These are phyloP conservation scores for Sander lucioperca DNA, from an alignment of 2,113 vertebrate genomes.

Conservation along the genomic window DNA sequence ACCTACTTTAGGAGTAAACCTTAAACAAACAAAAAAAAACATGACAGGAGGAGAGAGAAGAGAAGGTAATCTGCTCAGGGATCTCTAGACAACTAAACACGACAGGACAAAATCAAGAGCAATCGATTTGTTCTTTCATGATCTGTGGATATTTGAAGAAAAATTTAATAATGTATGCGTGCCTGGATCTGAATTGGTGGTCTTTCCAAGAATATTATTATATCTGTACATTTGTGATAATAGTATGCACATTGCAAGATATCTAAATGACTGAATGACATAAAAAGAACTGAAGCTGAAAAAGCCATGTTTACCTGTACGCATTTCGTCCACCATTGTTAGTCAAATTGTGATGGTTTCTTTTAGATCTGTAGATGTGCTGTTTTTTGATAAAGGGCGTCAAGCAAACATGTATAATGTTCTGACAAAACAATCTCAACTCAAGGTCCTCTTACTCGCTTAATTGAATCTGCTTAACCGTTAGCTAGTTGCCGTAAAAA, in stretches of 20 bases:
- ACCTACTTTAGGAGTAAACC: neutral
- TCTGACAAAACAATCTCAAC: neutral
- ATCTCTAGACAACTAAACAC: conserved; percentile 35
- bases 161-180: neutral
- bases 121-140: conserved; percentile 9
- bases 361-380: conserved; percentile 6
- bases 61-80: conserved; percentile 39
- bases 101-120: conserved; percentile 26
- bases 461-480: too few species aligned
- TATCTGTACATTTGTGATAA: neutral
- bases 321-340: neutral
- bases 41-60: conserved; percentile 47
- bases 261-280: conserved; percentile 18
- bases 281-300: neutral
- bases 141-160: neutral
- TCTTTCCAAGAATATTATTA: neutral
- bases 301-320: neutral
- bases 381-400: conserved; percentile 30
- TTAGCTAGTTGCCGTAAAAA: too few species aligned
- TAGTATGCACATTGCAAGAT: neutral
- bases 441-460: neutral
- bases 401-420: neutral
- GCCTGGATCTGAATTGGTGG: neutral
- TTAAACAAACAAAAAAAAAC: neutral
- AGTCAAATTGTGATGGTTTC: conserved; percentile 14